Base-by-base conservation (phyloP, 1,140 invertebrate species). In the Bombus balteatus region DNA sequence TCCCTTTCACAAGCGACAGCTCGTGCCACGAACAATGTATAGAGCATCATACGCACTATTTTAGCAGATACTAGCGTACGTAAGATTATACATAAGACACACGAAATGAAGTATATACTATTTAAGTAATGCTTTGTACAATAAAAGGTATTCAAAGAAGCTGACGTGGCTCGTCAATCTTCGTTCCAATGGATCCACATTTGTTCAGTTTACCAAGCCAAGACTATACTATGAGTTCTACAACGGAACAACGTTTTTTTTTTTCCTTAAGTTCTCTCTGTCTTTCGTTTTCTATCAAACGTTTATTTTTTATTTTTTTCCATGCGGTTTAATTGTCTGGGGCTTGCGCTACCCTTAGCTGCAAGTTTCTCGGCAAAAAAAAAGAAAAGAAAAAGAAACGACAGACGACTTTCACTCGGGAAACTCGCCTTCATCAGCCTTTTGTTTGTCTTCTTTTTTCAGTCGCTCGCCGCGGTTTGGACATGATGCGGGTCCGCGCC, bases 401-500 rank as follows among this genome's bases (percentile, higher is more conserved):
- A 59, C 15, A 34, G 72, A n/a, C 32, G 13, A 53, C 28, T 22
- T 43, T 37, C 62, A 41, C 34, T 4, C 41, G 43, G 2, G 15
- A 34, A 41, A 76, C 41, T 34, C 28, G 25, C 43, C 57, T 77
- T 84, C 83, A 85, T 80, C 83, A 80, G 37, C 85, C 73, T 83
- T 83, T 88, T 75, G 62, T 88, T 70, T 91, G 47, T 88, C 88
- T 88, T 90, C 88, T 91, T 77, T 83, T 94, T 96, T 90, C 96
- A 96, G 97, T 97, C 76, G 96, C 97, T 68, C 96, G 97, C 88
- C 95, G 98, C 84, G 97, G 97, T 28, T 94, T 98, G 92, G 98
- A 98, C 91, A 96, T 98, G 96, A 96, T 97, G 94, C 96, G 98
- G 90, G 98, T 99, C 28, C 96, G 98, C 88, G 98, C 98, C 0